Percentiles rank a stretch among this genome's conserved stretches.
phyloP scores from a whole-genome alignment of 2,888 invertebrate genomes.

The Cabera pusaria region DNA sequence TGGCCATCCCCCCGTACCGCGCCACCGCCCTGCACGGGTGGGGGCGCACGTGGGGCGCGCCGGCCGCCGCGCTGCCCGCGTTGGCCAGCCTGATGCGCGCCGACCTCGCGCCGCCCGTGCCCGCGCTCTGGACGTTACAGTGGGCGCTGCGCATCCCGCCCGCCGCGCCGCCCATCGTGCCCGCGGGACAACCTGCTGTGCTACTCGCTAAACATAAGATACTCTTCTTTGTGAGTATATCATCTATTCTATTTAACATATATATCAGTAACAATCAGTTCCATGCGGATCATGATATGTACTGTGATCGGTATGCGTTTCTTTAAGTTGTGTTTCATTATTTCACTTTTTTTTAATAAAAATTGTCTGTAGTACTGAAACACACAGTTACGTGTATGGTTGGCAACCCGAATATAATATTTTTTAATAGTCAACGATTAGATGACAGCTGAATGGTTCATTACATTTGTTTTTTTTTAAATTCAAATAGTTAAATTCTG shows the following conservation, averaged over 20 bases:
- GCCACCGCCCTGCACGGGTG: conserved; percentile 94
- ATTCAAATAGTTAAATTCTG: too few species aligned
- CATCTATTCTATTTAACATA: neutral
- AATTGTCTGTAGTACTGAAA: too few species aligned
- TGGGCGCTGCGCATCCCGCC: conserved; percentile 97
- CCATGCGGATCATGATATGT: too few species aligned
- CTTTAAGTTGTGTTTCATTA: too few species aligned
- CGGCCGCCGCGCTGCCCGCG: conserved; percentile 94
- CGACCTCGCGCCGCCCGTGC: conserved; percentile 82
- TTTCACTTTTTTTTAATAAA: too few species aligned
- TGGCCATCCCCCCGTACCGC: conserved; percentile 95
- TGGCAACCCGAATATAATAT: too few species aligned
- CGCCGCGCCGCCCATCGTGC: conserved; percentile 93
- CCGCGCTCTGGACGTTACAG: conserved; percentile 93
- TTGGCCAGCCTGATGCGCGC: conserved; percentile 93
- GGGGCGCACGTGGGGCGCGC: conserved; percentile 92
- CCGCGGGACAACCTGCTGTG: conserved; percentile 95
- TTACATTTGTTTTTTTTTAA: too few species aligned
- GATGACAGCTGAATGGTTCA: too few species aligned
- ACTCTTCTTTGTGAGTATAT: conserved; percentile 92
- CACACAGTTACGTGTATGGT: too few species aligned
- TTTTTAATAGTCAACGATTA: too few species aligned
- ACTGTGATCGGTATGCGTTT: too few species aligned
- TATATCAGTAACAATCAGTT: too few species aligned
- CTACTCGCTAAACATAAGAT: conserved; percentile 94